Evolutionary conservation across 2,113 vertebrate genomes (phyloP), one percentile per base, ranked within the genome.

Genomic region (Pterophyllum scalare): DNA sequence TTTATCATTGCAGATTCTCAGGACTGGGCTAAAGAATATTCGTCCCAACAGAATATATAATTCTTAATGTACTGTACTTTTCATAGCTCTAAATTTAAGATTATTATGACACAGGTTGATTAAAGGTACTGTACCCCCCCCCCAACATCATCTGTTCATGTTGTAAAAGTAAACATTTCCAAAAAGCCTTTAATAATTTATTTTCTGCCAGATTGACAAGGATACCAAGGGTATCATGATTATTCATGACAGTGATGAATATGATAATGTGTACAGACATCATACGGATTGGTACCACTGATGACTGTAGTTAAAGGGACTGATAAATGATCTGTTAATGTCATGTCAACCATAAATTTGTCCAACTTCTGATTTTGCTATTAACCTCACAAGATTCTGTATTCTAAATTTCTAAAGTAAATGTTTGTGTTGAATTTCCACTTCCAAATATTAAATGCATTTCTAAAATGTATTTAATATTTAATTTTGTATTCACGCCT

Each of bases 231-330:
- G 46, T 72, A 40, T 20, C 49, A 79, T 33, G 38, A 57, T 35
- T 28, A 22, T 67, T 14, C 49, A 22, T 58, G 82, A 79, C 82
- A 88, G 70, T 77, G 80, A 87, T 83, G 75, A 80, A 64, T 26
- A 40, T 54, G 74, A 75, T 60, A 76, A 77, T 74, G 81, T 40
- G 33, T 28, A 65, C 60, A 75, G 75, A 64, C n/a, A 43, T 65
- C 77, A 31, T 13, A n/a, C 74, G 81, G 81, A 86, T 56, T 56
- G 54, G 26, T 38, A 7, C 10, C 38, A 57, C 60, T 57, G 56
- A 72, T 74, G 74, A 56, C 86, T 76, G 12, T 11, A 52, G 70
- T 56, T 22, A 80, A 62, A 26, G 11, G 54, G 20, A 61, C 54
- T 64, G 70, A 67, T 86, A 79, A 87, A 84, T 59, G 79, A 13